These are phyloP conservation scores for Trichosurus vulpecula DNA, from an alignment of 2,797 vertebrate genomes.

Conservation along the genomic window DNA sequence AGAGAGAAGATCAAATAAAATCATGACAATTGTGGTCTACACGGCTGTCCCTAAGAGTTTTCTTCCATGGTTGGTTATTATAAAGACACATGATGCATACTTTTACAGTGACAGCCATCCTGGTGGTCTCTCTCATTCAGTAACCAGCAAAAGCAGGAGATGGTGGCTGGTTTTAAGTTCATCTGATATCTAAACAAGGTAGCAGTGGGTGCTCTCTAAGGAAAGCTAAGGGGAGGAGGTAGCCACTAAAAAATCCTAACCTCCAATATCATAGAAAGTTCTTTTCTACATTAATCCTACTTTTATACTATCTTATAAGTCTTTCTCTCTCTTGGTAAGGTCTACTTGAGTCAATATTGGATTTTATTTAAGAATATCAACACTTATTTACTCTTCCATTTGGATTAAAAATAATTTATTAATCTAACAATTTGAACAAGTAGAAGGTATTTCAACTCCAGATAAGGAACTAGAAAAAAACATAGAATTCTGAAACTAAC, in stretches of 20 bases:
- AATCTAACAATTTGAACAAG: neutral
- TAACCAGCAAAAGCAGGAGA: neutral
- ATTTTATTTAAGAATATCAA: conserved; percentile 40
- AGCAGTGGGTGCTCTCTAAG: neutral
- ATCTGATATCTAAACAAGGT: neutral
- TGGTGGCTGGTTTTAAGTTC: conserved; percentile 41
- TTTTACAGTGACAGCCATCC: conserved; percentile 11
- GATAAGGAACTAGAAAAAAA: neutral
- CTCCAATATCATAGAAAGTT: conserved; percentile 19
- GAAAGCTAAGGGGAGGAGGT: conserved; percentile 28
- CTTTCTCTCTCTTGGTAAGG: conserved; percentile 13
- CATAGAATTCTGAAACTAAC: neutral
- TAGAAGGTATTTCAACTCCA: neutral
- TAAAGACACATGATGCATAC: neutral
- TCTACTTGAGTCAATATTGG: neutral
- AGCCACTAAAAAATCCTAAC: neutral
- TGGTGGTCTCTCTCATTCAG: too few species aligned
- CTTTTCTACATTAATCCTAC: neutral
- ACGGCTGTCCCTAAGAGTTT: neutral
- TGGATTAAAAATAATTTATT: neutral
- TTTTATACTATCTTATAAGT: conserved; percentile 20
- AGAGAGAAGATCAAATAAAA: neutral
- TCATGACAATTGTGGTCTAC: too few species aligned
- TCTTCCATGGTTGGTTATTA: neutral
- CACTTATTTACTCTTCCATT: conserved; percentile 20